Conservation (phyloP, 64 coral and sea anemone species). For the Porites lutea region DNA sequence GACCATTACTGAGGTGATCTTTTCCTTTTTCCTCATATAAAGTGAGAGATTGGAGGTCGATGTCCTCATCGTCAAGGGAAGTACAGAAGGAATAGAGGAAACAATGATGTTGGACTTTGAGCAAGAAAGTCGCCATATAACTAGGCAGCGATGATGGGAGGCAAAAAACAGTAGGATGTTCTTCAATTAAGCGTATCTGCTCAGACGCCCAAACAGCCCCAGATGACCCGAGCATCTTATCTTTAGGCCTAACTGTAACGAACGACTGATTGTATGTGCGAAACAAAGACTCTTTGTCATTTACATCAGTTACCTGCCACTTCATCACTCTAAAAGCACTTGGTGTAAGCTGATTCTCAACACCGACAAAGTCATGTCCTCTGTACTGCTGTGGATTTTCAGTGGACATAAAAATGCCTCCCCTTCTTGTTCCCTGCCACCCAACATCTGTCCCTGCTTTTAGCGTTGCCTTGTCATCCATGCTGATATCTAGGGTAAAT, state of each 20-base stretch:
- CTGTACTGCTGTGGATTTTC: constrained; percentile 41
- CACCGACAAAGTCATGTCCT: constrained; percentile 54
- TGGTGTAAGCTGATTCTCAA: constrained; percentile 47
- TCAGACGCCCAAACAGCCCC: constrained; percentile 51
- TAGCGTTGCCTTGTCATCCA: constrained; percentile 21
- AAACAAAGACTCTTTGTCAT: not conserved
- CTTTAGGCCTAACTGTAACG: constrained; percentile 34
- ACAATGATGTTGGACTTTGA: constrained; percentile 30
- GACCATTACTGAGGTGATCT: constrained; percentile 5
- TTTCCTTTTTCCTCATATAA: constrained; percentile 41
- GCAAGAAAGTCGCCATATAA: not conserved
- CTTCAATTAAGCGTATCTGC: constrained; percentile 49
- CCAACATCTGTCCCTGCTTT: constrained; percentile 27
- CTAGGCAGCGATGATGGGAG: not conserved
- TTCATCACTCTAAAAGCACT: constrained; percentile 65
- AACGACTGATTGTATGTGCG: constrained; percentile 28
- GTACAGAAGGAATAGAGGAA: constrained; percentile 33
- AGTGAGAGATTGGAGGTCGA: too few relatives aligned
- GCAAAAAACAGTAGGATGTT: constrained; percentile 30
- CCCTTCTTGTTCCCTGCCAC: constrained; percentile 15
- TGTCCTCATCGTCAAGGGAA: constrained; percentile 38
- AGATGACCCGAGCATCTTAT: constrained; percentile 41
- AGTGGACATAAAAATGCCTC: constrained; percentile 15
- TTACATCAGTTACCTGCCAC: constrained; percentile 19
- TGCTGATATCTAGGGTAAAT: constrained; percentile 33